Conservation (phyloP, 2,113 vertebrate genomes). For the Perognathus longimembris region DNA sequence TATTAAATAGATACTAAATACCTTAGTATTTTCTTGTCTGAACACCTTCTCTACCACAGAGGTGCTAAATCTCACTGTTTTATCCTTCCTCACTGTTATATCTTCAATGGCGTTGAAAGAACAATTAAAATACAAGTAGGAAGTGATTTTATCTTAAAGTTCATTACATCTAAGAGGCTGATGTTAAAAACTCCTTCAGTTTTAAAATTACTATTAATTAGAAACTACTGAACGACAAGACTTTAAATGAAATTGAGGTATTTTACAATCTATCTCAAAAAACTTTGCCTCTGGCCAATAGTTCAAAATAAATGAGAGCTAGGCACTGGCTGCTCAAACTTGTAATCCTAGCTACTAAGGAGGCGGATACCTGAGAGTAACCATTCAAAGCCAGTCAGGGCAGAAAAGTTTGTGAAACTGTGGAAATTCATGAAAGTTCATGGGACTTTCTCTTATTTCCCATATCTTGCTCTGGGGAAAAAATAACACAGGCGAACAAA, state of each 20-base stretch:
- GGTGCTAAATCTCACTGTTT: neutral
- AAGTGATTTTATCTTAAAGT: neutral
- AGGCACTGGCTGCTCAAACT: too few relatives aligned
- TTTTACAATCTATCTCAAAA: slow-evolving; percentile 47
- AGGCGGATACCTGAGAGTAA: too few relatives aligned
- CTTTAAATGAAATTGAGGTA: slow-evolving; percentile 45
- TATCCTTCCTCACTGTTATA: neutral
- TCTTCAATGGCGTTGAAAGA: too few relatives aligned
- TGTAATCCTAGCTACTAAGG: too few relatives aligned
- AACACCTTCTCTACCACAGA: neutral
- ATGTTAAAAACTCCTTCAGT: neutral
- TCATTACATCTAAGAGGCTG: neutral
- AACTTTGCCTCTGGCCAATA: neutral
- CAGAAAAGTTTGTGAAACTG: too few relatives aligned
- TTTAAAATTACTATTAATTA: slow-evolving; percentile 61
- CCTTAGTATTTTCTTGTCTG: neutral
- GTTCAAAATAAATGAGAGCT: neutral
- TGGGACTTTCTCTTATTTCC: too few relatives aligned
- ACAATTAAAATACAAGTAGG: neutral
- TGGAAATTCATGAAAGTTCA: too few relatives aligned
- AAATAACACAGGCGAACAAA: neutral
- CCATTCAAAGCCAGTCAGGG: too few relatives aligned
- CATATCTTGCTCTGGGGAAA: neutral
- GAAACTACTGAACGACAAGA: neutral
- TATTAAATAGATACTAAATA: neutral